Conservation (phyloP, 2,113 vertebrate species). For the Paradisaea rubra region DNA sequence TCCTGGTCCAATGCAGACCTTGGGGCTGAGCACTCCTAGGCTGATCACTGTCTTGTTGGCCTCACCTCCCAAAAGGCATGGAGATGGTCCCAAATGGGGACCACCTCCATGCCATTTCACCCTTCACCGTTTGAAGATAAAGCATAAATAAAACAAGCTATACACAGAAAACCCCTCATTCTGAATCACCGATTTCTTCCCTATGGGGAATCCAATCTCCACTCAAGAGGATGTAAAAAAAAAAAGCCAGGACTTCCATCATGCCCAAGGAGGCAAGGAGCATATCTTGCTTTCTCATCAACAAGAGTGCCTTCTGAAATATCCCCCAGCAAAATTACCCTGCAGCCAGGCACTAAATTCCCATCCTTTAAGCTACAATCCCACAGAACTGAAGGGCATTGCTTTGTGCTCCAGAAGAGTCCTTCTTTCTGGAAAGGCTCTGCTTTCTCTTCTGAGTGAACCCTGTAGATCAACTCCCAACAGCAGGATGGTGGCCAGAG, state of each 20-base stretch:
- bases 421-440: neutral
- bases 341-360: neutral
- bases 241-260: neutral
- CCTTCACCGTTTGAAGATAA: neutral
- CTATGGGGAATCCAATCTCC: neutral
- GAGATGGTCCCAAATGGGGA: neutral
- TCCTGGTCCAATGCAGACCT: neutral
- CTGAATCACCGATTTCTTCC: neutral
- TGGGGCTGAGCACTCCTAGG: neutral
- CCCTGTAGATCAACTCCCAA: neutral
- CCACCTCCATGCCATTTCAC: neutral
- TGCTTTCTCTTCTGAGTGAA: neutral
- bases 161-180: neutral
- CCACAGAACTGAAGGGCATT: neutral
- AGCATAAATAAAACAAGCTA: neutral
- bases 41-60: accelerated
- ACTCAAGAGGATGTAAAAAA: neutral
- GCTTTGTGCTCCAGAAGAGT: neutral
- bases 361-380: neutral
- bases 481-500: neutral
- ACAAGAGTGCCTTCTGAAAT: neutral
- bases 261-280: neutral
- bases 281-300: neutral
- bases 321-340: neutral
- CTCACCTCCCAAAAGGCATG: accelerated